Evolutionary conservation across 2,113 vertebrate species (phyloP).

Genomic region (Burhinus oedicnemus): DNA sequence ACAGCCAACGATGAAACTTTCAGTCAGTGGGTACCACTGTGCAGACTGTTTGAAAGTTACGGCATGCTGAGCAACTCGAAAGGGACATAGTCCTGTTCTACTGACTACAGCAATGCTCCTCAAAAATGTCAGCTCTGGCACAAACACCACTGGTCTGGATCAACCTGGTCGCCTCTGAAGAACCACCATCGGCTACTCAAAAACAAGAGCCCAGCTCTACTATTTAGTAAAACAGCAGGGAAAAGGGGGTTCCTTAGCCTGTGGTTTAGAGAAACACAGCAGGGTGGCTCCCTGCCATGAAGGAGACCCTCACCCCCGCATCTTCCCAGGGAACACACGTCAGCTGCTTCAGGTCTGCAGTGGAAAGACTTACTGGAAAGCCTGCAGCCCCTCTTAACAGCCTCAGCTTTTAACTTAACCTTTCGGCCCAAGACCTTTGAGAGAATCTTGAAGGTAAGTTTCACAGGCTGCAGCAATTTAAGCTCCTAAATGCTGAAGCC

Average conservation of each 20-base stretch:
- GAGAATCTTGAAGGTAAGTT: neutral
- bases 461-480: neutral
- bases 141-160: neutral
- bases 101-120: neutral
- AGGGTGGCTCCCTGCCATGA: neutral
- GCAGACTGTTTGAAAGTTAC: neutral
- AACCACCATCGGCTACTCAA: neutral
- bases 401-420: neutral
- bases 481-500: neutral
- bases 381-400: neutral
- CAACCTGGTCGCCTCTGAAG: neutral
- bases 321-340: neutral
- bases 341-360: neutral
- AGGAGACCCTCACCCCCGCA: neutral
- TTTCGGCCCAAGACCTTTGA: neutral
- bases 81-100: rapidly evolving
- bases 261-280: neutral
- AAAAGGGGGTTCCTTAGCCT: neutral
- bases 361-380: neutral
- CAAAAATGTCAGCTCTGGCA: neutral
- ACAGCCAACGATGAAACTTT: neutral
- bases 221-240: neutral
- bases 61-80: neutral
- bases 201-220: neutral
- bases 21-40: neutral